These are phyloP conservation scores for Heterodera filipjevi DNA, from an alignment of 2,888 invertebrate genomes.

Conservation along the genomic window DNA sequence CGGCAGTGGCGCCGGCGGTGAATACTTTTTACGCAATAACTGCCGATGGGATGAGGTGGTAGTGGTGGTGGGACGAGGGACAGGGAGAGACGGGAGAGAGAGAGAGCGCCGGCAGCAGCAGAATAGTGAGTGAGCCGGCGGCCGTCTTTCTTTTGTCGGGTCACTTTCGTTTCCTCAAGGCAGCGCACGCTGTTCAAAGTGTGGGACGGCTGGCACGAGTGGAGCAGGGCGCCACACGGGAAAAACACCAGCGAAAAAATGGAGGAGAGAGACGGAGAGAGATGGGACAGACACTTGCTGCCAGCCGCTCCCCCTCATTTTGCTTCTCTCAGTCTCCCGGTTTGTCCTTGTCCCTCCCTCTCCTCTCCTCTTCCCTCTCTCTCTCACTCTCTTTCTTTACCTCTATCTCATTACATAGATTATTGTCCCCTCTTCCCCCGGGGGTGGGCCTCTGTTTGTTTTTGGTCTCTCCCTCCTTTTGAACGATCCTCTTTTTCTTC, in stretches of 20 bases:
- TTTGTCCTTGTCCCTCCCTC: too few species aligned
- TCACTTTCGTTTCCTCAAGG: constrained; percentile 12
- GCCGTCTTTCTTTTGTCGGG: neutral
- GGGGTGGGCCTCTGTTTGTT: too few species aligned
- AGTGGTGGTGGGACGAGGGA: neutral
- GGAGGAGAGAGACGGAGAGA: neutral
- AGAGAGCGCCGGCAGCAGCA: neutral
- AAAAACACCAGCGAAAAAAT: constrained; percentile 14
- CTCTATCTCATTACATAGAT: too few species aligned
- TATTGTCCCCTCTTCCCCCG: too few species aligned
- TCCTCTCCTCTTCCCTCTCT: too few species aligned
- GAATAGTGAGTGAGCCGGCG: too few species aligned
- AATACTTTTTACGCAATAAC: constrained; percentile 17
- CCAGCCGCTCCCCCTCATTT: neutral
- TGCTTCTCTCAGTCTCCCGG: neutral
- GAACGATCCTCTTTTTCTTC: neutral
- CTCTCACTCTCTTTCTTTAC: too few species aligned
- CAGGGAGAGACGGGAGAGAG: neutral
- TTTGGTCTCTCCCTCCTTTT: too few species aligned
- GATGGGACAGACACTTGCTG: neutral
- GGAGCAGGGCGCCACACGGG: neutral
- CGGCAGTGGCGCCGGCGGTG: neutral
- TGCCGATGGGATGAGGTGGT: neutral
- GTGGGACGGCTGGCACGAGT: constrained; percentile 16
- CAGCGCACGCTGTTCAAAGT: constrained; percentile 15